These are phyloP conservation scores for Pantherophis alleghaniensis DNA, from an alignment of 2,797 vertebrate species.

Conservation along the genomic window DNA sequence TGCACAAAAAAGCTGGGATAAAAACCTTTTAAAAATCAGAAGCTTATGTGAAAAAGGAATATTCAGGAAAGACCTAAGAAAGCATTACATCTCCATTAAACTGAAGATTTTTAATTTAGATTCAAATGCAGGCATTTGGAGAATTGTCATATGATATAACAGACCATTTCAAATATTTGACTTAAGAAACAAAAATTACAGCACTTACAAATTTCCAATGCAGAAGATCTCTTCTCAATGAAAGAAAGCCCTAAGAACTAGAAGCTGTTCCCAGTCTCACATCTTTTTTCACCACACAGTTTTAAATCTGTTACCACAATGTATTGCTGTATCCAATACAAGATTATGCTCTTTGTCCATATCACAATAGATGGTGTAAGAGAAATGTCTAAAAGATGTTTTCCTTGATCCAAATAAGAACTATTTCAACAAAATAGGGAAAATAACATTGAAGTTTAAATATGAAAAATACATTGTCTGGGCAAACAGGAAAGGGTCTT, in stretches of 20 bases:
- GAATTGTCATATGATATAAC: slow-evolving; percentile 15
- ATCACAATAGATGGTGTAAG: background rate
- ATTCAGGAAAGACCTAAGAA: background rate
- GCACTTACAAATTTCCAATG: background rate
- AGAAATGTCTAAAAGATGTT: background rate
- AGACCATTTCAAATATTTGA: slow-evolving; percentile 20
- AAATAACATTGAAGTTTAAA: background rate
- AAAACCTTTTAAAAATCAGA: no score
- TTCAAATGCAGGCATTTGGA: slow-evolving; percentile 38
- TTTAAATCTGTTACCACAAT: background rate
- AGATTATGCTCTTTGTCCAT: background rate
- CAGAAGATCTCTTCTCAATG: background rate
- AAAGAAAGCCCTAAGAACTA: slow-evolving; percentile 8
- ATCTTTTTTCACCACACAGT: background rate
- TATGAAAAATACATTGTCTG: background rate
- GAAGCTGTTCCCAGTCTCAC: background rate
- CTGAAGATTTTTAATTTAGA: slow-evolving; percentile 26
- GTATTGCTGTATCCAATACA: background rate
- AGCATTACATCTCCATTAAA: slow-evolving; percentile 20
- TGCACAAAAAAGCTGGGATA: no score
- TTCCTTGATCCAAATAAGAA: background rate
- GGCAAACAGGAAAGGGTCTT: background rate
- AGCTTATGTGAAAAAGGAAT: background rate
- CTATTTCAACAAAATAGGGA: background rate
- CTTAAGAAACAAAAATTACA: slow-evolving; percentile 27